These are phyloP conservation scores for Phrynosoma platyrhinos DNA, from an alignment of 2,113 vertebrate genomes.

Conservation along the genomic window DNA sequence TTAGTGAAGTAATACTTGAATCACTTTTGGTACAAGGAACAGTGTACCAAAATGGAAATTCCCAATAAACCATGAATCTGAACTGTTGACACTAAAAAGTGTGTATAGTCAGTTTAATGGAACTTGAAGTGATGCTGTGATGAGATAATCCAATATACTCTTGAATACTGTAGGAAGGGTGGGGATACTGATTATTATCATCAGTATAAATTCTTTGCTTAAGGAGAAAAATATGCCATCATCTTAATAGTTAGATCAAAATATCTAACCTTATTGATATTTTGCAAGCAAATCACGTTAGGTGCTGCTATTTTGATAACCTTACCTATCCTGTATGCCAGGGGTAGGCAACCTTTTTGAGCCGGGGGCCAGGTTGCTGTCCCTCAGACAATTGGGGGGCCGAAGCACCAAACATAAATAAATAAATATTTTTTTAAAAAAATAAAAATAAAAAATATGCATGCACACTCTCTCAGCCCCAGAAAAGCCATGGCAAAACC, in stretches of 20 bases:
- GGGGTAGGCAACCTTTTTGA: too few relatives aligned
- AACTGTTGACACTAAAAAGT: background rate
- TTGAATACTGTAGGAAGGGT: background rate
- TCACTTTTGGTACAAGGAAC: background rate
- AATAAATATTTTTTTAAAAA: too few relatives aligned
- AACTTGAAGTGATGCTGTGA: background rate
- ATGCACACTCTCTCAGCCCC: too few relatives aligned
- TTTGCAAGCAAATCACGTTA: background rate
- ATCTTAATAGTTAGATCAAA: background rate
- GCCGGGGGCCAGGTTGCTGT: too few relatives aligned
- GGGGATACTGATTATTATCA: background rate
- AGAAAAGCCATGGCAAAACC: too few relatives aligned
- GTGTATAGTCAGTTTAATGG: background rate
- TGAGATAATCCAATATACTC: background rate
- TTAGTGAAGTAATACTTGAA: background rate
- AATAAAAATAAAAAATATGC: too few relatives aligned
- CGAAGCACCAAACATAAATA: too few relatives aligned
- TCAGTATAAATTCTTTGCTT: background rate
- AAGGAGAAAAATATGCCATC: too few relatives aligned
- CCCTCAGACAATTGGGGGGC: too few relatives aligned
- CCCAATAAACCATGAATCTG: background rate
- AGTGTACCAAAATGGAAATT: background rate
- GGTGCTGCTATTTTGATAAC: background rate
- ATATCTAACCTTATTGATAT: background rate
- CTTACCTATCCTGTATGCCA: background rate